Evolutionary conservation across 2,113 vertebrate species (phyloP), one percentile per base, ranked within the genome.

Genomic region (Epinephelus moara): DNA sequence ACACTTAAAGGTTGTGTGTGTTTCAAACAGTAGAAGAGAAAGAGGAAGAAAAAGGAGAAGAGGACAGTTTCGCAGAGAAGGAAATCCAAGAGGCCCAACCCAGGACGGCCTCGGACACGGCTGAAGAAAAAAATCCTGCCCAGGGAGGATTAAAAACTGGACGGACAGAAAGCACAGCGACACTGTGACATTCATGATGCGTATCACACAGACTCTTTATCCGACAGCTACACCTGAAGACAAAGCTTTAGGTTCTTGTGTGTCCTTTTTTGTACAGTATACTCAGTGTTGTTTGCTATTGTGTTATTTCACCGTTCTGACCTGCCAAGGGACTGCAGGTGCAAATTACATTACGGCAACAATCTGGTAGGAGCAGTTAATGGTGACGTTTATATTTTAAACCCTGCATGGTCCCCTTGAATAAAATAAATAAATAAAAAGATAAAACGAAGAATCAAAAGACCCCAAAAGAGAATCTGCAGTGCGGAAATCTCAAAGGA

Each of bases 11-110:
- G 17, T 4, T 33, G 33, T 33, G 50, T 37, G 62, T 63, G 70
- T 71, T 75, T 57, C 21, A 53, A 86, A 84, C 63, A 60, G 69
- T 3, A 59, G 2, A 77, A 7, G 53, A 80, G 30, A 66, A 88
- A 85, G 86, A 86, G 81, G 81, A 86, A 88, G 78, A 78, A 80
- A 53, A 69, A 81, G 61, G 61, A 81, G 55, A 75, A 79, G 19
- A 81, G 90, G 70, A 76, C 63, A 81, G 87, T 90, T 91, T 91
- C 80, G 86, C 75, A 85, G 81, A 88, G 83, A 84, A 89, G 82
- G 82, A 89, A 87, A 82, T 66, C 81, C 73, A 91, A 90, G 83
- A 80, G 64, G 73, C 61, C 78, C 74, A 75, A 33, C 60, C 30
- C 83, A 49, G 75, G 86, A 85, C 7, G 42, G 56, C 18, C 59